Percentiles rank a stretch among this genome's conserved stretches.
Conservation (phyloP, 2,113 vertebrate genomes). For the Oceanodroma tethys region DNA sequence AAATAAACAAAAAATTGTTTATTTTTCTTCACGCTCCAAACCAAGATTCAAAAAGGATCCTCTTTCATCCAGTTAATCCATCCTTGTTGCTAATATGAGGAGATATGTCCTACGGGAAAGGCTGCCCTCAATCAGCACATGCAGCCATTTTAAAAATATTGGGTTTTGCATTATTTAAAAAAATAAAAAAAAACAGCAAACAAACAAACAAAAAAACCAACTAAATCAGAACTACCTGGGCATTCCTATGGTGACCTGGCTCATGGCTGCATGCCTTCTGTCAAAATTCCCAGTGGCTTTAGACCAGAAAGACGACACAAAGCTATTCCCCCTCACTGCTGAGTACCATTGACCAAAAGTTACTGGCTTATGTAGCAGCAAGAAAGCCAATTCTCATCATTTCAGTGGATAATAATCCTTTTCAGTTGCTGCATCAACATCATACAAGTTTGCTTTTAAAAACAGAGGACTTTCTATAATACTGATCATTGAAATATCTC, state of each 20-base stretch:
- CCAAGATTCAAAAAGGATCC: not conserved
- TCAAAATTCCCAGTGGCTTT: not conserved
- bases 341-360: not conserved
- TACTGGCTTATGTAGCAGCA: not conserved
- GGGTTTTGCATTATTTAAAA: too few relatives aligned
- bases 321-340: not conserved
- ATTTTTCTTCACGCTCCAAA: not conserved
- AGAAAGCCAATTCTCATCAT: not conserved
- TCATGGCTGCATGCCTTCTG: not conserved
- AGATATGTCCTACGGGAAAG: not conserved
- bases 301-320: not conserved
- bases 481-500: not conserved
- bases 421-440: not conserved
- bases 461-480: not conserved
- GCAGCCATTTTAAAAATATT: not conserved
- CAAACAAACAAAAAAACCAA: too few relatives aligned
- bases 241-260: not conserved
- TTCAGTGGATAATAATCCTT: not conserved
- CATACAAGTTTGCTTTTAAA: not conserved
- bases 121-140: not conserved
- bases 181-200: too few relatives aligned
- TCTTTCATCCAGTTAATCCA: not conserved
- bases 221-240: not conserved
- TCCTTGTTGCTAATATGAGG: not conserved
- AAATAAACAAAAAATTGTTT: not conserved